Evolutionary conservation across 2,113 vertebrate species (phyloP), one percentile per base, ranked within the genome.

Genomic region (Caracal caracal): DNA sequence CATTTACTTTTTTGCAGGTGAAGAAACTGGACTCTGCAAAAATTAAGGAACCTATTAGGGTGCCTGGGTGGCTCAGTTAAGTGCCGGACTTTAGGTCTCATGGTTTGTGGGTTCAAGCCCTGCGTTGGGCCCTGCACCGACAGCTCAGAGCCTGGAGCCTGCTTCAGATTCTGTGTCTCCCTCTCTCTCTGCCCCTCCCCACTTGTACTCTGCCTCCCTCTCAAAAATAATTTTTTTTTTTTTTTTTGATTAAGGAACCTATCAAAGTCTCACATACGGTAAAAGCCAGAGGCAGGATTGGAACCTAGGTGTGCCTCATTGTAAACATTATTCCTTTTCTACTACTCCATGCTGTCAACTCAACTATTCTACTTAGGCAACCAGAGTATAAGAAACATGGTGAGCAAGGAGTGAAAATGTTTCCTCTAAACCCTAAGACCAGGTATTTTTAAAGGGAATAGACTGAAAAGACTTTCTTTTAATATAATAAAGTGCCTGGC

Each of bases 381-480:
- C 12, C 8, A n/a, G 94, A 92, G n/a, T 73, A 37, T 22, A 40
- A 78, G 63, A 93, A 30, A n/a, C 51, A 8, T 17, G 35, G 24
- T 68, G 70, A 90, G 28, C 88, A 49, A 90, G 49, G 35, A 49
- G 15, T 37, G 26, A 89, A 95, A 70, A 84, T 35, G n/a, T 87
- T 83, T 90, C 30, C 49, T 96, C 76, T 85, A 79, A 70, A 51
- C 40, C 28, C 22, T 53, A 85, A 95, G 85, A n/a, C 33, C 81
- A 59, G 9, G 9, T 70, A 20, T 40, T 28, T 70, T 93, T 90
- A 80, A 88, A 80, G 2, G 30, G 28, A 90, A 84, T 92, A 33
- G 6, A 28, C 53, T 24, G 70, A 61, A 51, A 90, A 88, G 20
- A 35, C 82, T 94, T 93, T 90, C 40, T 80, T 90, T 65, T 81